Evolutionary conservation across 2,797 vertebrate species (phyloP).

Genomic region (Ficedula albicollis): DNA sequence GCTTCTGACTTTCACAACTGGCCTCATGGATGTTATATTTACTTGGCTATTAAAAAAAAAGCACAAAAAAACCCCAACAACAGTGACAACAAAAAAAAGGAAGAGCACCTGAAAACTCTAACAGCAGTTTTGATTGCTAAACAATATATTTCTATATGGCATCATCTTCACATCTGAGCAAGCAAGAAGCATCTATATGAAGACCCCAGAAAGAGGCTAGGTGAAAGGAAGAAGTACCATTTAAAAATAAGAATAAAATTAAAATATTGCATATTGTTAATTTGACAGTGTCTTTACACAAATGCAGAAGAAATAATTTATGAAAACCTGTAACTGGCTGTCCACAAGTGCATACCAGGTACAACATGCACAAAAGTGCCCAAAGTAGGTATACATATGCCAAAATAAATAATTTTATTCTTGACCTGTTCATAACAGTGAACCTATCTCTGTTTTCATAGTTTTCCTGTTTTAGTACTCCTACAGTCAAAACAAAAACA

Average conservation of each 20-base stretch:
- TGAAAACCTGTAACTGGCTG: neutral
- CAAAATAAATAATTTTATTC: neutral
- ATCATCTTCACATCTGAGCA: neutral
- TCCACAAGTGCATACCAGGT: neutral
- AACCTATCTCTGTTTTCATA: neutral
- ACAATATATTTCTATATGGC: neutral
- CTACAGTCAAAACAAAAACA: neutral
- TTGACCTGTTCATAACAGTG: neutral
- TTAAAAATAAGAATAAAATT: neutral
- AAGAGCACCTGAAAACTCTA: neutral
- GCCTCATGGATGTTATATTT: neutral
- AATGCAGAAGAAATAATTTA: neutral
- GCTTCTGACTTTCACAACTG: neutral
- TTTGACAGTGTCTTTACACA: neutral
- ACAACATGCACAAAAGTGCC: neutral
- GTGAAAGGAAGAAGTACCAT: neutral
- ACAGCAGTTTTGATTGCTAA: neutral
- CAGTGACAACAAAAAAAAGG: no score
- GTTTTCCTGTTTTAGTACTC: slow-evolving; percentile 1
- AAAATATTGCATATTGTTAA: neutral
- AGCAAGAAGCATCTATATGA: neutral
- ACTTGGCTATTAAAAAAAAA: neutral
- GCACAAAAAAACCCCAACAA: no score
- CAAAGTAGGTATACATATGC: neutral
- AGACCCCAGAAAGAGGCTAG: neutral